phyloP scores from a whole-genome alignment of 1,140 invertebrate species.

The Drosophila arawakana region DNA sequence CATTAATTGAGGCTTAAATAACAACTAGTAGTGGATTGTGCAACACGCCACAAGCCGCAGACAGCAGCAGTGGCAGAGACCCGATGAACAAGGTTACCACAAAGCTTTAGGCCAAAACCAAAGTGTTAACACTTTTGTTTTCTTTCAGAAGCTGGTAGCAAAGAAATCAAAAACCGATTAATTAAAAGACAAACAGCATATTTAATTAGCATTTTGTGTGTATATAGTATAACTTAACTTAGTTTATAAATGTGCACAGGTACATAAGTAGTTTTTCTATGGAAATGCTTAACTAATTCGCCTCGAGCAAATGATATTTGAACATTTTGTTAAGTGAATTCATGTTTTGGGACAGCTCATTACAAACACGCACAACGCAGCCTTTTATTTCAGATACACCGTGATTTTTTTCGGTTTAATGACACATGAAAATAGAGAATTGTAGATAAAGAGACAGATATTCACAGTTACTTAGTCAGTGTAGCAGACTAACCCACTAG shows the following conservation, averaged over 20 bases:
- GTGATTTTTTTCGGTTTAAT: neutral
- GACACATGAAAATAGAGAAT: slow-evolving; percentile 28
- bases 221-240: neutral
- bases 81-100: slow-evolving; percentile 31
- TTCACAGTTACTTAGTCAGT: slow-evolving; percentile 4
- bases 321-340: slow-evolving; percentile 76
- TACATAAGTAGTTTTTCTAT: slow-evolving; percentile 19
- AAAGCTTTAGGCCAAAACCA: neutral
- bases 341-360: slow-evolving; percentile 76
- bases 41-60: slow-evolving; percentile 17
- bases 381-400: slow-evolving; percentile 31
- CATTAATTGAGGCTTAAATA: slow-evolving; percentile 12
- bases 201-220: slow-evolving; percentile 47
- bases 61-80: slow-evolving; percentile 16
- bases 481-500: slow-evolving; percentile 69
- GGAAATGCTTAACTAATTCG: slow-evolving; percentile 44
- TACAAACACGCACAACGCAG: slow-evolving; percentile 69
- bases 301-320: slow-evolving; percentile 68
- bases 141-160: slow-evolving; percentile 4
- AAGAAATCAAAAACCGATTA: slow-evolving; percentile 12
- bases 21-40: slow-evolving; percentile 26
- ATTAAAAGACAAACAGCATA: slow-evolving; percentile 58
- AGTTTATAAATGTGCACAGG: slow-evolving; percentile 18
- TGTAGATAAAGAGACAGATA: slow-evolving; percentile 11
- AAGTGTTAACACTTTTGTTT: slow-evolving; percentile 30